Conservation (phyloP, 1,140 invertebrate genomes). For the Hyphantria cunea region DNA sequence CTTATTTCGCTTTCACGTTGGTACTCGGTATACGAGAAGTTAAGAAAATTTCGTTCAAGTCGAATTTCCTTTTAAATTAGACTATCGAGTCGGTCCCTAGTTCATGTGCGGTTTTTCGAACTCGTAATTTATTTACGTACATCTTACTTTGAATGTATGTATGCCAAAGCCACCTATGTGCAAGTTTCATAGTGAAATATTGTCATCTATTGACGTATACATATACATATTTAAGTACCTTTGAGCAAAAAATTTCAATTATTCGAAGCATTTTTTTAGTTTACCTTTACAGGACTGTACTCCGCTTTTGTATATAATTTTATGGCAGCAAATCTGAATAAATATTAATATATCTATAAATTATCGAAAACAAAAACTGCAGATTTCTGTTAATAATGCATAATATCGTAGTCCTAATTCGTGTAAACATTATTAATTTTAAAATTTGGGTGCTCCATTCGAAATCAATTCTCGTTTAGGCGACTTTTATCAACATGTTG, state of each 20-base stretch:
- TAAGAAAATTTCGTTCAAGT: no score
- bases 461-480: no score
- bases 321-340: slow-evolving; percentile 19
- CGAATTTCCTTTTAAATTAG: no score
- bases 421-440: no score
- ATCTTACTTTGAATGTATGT: slow-evolving; percentile 15
- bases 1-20: slow-evolving; percentile 17
- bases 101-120: slow-evolving; percentile 20
- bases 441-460: no score
- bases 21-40: slow-evolving; percentile 15
- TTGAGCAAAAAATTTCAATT: no score
- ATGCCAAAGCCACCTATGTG: not conserved
- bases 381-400: slow-evolving; percentile 17
- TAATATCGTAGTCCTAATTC: not conserved
- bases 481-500: no score
- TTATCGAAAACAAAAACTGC: slow-evolving; percentile 3
- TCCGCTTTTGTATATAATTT: no score
- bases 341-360: slow-evolving; percentile 21
- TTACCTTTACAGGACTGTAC: no score
- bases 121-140: slow-evolving; percentile 12
- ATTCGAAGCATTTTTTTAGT: no score
- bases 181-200: slow-evolving; percentile 7
- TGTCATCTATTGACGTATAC: not conserved
- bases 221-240: no score
- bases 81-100: no score